Base-by-base conservation (phyloP, 2,113 vertebrate genomes). In the Scopus umbretta region DNA sequence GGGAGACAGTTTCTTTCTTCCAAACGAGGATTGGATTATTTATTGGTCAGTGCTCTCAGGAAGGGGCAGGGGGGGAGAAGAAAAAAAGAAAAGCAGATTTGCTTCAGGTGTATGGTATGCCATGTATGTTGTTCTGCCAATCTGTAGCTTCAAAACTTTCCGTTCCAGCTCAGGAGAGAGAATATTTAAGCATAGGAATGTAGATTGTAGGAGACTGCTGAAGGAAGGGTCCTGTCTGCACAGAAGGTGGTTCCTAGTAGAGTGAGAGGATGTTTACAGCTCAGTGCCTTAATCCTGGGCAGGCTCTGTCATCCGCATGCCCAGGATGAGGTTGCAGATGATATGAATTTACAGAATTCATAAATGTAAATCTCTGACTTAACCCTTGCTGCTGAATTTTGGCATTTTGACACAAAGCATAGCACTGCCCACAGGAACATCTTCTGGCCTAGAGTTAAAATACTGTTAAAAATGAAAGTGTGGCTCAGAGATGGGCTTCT, bases 311-410 rank as follows among this genome's bases (percentile, higher is more conserved):
- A 84, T 79, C 43, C 1, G 0, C 1, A 2, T 14, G 11, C 56
- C 45, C 1, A 3, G 38, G 27, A n/a, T 59, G 30, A 86, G 6
- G 7, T 62, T 88, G 45, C 45, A 82, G 58, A 40, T 72, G 16
- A 19, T 30, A 15, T 2, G 15, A 80, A 73, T 92, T 90, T 88
- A 75, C 9, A 22, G 43, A 67, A 71, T 50, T 78, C 14, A 34
- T 80, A 58, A 71, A 61, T 26, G 12, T 79, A 68, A 40, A 74
- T 89, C 32, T 94, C 50, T 78, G 40, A 71, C 21, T 78, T 95
- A 76, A 26, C 10, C 20, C 61, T 85, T 89, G 30, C 23, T 67
- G 40, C 43, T 96, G 49, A 68, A 53, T 95, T 91, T 65, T 86
- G 52, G 26, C 5, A 29, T 92, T 93, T 93, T 88, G 42, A 73